Conservation (phyloP, 1,140 invertebrate genomes). For the Orussus abietinus region DNA sequence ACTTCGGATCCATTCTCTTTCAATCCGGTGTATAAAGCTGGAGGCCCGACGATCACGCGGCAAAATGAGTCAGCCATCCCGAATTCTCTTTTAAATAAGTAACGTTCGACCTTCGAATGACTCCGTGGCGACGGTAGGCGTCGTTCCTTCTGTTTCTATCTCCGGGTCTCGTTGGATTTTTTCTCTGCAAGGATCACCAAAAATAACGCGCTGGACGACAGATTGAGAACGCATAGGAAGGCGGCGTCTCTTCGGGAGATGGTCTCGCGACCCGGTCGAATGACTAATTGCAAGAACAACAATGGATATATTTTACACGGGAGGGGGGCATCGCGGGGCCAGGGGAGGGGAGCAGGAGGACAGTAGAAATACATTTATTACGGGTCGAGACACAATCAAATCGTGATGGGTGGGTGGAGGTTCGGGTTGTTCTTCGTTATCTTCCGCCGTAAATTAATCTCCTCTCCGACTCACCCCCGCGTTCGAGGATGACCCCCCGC, state of each 20-base stretch:
- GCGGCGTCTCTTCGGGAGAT: neutral
- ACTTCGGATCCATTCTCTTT: too few relatives aligned
- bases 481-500: constrained; percentile 14
- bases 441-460: constrained; percentile 50
- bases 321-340: constrained; percentile 25
- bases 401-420: constrained; percentile 26
- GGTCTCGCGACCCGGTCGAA: constrained; percentile 35
- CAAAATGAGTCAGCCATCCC: too few relatives aligned
- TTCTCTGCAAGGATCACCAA: too few relatives aligned
- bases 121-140: too few relatives aligned
- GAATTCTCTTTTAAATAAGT: too few relatives aligned
- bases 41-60: too few relatives aligned
- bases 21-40: too few relatives aligned
- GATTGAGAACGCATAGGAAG: constrained; percentile 45
- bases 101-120: too few relatives aligned
- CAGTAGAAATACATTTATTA: constrained; percentile 50
- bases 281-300: constrained; percentile 53
- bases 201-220: constrained; percentile 42
- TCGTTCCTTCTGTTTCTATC: too few relatives aligned
- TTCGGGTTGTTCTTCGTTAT: constrained; percentile 48
- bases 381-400: constrained; percentile 46
- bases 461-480: constrained; percentile 23
- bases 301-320: constrained; percentile 50
- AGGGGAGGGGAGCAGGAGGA: constrained; percentile 20
- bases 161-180: too few relatives aligned